phyloP scores from a whole-genome alignment of 2,797 vertebrate genomes.

The Buphagus erythrorhynchus region DNA sequence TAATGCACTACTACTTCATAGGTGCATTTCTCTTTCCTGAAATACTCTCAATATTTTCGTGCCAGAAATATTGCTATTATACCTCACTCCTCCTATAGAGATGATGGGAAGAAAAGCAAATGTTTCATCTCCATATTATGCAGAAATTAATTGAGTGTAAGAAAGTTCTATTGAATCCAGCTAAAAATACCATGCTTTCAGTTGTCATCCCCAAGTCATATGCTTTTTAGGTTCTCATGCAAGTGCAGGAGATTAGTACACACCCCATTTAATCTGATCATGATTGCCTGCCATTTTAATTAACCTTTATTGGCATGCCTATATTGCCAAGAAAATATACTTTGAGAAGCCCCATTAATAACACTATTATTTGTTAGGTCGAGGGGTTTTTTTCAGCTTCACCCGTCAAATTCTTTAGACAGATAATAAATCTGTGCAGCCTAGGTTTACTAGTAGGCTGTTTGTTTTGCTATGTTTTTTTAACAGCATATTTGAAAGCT shows the following conservation, averaged over 20 bases:
- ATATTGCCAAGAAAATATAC: slow-evolving; percentile 1
- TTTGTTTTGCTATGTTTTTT: not conserved
- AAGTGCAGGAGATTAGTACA: slow-evolving; percentile 46
- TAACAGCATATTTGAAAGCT: not conserved
- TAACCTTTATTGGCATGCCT: slow-evolving; percentile 54
- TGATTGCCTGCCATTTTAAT: slow-evolving; percentile 65
- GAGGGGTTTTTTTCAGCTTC: not conserved
- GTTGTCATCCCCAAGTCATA: slow-evolving; percentile 56
- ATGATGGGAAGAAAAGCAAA: slow-evolving; percentile 28
- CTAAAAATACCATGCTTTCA: slow-evolving; percentile 29
- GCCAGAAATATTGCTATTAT: not conserved
- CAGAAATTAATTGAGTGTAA: slow-evolving; percentile 67
- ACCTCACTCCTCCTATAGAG: not conserved
- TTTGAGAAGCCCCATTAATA: slow-evolving; percentile 26
- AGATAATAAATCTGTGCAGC: not conserved
- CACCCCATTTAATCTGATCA: slow-evolving; percentile 57
- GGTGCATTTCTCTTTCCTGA: not conserved
- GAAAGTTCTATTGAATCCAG: slow-evolving; percentile 31
- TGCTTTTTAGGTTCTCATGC: slow-evolving; percentile 43
- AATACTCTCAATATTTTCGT: not conserved
- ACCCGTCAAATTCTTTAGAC: not conserved
- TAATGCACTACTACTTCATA: not conserved
- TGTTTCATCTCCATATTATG: not conserved
- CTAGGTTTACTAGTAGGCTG: not conserved
- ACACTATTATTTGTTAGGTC: not conserved